These are phyloP conservation scores for Drosophila demipolita DNA, from an alignment of 2,888 invertebrate species.

Conservation along the genomic window DNA sequence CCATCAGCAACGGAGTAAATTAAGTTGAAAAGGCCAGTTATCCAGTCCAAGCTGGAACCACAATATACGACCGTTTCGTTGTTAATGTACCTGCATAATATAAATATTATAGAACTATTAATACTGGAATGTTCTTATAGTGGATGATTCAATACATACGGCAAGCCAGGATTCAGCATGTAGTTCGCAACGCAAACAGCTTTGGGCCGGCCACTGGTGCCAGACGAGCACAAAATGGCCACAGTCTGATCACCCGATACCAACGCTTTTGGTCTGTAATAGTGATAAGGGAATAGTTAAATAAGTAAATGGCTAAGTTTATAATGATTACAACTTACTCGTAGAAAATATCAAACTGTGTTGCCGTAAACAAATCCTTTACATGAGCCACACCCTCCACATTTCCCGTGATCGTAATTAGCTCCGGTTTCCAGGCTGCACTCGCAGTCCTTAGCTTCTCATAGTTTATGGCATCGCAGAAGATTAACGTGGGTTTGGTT, in stretches of 20 bases:
- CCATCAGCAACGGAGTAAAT: conserved; percentile 35
- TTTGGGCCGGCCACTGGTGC: conserved; percentile 74
- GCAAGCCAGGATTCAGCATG: conserved; percentile 15
- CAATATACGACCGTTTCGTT: conserved; percentile 41
- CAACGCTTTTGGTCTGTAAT: conserved; percentile 48
- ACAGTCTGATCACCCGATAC: conserved; percentile 54
- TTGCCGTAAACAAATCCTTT: conserved; percentile 49
- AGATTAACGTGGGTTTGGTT: conserved; percentile 68
- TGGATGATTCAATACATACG: not conserved
- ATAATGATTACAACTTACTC: conserved; percentile 33
- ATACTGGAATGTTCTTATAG: not conserved
- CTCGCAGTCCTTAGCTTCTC: conserved; percentile 50
- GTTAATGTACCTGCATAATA: conserved; percentile 5
- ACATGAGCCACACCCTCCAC: conserved; percentile 44
- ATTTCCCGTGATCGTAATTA: conserved; percentile 42
- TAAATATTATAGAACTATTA: not conserved
- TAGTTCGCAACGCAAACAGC: conserved; percentile 64
- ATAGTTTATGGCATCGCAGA: conserved; percentile 64
- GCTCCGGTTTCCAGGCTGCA: conserved; percentile 48
- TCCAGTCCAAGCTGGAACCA: conserved; percentile 66
- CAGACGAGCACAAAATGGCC: conserved; percentile 72
- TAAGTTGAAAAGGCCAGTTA: conserved; percentile 48
- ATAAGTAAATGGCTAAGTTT: not conserved
- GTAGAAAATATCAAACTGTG: conserved; percentile 52
- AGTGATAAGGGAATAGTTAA: not conserved